phyloP scores from a whole-genome alignment of 2,113 vertebrate species.

The Pelusios castaneus region DNA sequence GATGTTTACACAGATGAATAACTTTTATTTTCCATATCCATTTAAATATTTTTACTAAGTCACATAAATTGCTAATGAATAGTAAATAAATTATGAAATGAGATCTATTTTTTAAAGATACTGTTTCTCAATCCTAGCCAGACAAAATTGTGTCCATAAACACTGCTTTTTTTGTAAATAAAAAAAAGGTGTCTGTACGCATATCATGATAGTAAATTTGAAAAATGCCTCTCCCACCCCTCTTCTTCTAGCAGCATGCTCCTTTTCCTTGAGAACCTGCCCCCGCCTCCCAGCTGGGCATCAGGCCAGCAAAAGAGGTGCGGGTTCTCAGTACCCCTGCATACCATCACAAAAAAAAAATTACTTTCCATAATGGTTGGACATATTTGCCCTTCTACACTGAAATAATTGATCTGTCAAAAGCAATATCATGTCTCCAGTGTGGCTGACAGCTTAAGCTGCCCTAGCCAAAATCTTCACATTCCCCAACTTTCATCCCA shows the following conservation, averaged over 20 bases:
- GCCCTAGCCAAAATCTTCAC: not conserved
- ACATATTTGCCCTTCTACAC: not conserved
- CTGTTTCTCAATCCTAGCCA: not conserved
- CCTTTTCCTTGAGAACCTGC: too few relatives aligned
- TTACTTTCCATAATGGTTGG: too few relatives aligned
- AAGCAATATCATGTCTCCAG: not conserved
- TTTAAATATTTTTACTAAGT: not conserved
- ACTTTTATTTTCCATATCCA: not conserved
- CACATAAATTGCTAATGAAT: not conserved
- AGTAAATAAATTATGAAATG: not conserved
- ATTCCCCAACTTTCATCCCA: not conserved
- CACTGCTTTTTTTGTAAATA: too few relatives aligned
- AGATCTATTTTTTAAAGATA: not conserved
- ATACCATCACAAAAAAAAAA: too few relatives aligned
- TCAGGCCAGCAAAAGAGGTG: too few relatives aligned
- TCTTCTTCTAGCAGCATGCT: too few relatives aligned
- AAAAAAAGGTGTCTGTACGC: too few relatives aligned
- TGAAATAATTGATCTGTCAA: rapidly evolving
- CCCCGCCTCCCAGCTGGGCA: too few relatives aligned
- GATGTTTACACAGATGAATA: not conserved
- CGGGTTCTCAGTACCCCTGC: too few relatives aligned
- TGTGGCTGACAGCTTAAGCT: not conserved
- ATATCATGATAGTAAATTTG: too few relatives aligned
- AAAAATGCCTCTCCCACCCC: too few relatives aligned
- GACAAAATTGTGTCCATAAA: not conserved